Evolutionary conservation across 2,888 invertebrate genomes (phyloP), one percentile per base, ranked within the genome.

Genomic region (Ypsolopha sequella): DNA sequence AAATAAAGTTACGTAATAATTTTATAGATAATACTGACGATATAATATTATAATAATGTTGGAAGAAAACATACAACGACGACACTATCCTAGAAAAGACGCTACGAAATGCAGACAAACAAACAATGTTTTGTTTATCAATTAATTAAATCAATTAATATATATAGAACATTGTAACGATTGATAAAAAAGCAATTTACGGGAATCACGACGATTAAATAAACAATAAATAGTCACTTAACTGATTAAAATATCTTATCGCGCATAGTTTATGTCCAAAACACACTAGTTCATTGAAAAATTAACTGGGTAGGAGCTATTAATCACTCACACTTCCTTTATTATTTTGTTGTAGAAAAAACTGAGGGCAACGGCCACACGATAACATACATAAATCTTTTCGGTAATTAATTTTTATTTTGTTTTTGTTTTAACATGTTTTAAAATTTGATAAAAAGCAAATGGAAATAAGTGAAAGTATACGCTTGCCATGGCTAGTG

Each of bases 311-410:
- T 60, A 60, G 56, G 59, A 61, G 36, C 64, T 53, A 68, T 70
- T 69, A 70, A 70, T 70, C 63, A 71, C 58, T 59, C 60, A 38
- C 56, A 64, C 65, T 68, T 68, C 66, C 68, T 67, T 63, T 65
- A 63, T 78, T 76, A 72, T 72, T 75, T 73, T 65, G 73, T 80
- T 84, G 82, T 82, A 80, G 71, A 65, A 34, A 41, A 33, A 63
- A 60, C 58, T 61, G 59, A 63, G 69, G 66, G 63, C 68, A 68
- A 60, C 60, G 65, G 60, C 68, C 64, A 64, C 52, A 56, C 66
- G 73, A 77, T 80, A 78, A 75, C 60, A 63, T 56, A 63, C 66
- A 80, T 82, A 80, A 82, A 68, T 68, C 66, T 68, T 58, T 58
- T 56, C 54, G 53, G 58, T 65, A 60, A 66, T 60, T 60, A 57